Base-by-base conservation (phyloP, 2,888 invertebrate species). In the Agrotis clavis region DNA sequence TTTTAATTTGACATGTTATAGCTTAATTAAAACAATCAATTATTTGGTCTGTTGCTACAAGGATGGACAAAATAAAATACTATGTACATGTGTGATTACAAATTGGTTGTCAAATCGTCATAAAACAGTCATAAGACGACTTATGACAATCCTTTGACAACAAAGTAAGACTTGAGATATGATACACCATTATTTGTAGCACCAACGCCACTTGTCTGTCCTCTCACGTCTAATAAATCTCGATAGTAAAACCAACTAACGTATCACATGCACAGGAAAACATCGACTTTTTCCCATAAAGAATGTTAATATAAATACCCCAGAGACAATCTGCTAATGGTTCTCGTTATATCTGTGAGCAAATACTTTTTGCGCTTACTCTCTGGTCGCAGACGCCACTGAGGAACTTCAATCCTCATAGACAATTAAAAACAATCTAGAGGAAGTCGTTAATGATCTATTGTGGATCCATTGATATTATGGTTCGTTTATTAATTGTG, bases 241-340 rank as follows among this genome's bases (percentile, higher is more conserved):
- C 30, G 30, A 56, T 74, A 65, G 67, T 72, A 72, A 76, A 77
- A 82, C 74, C 41, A 83, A 74, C 66, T 60, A 72, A 84, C 71
- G 67, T 69, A 71, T 81, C 80, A 67, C 71, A 78, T 50, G 77
- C 35, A 74, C 69, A 81, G 72, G 83, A 69, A 82, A 54, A 69
- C 71, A 69, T 64, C 71, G 65, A 75, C 67, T 85, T 84, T 85
- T 85, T 81, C 64, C 66, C 30, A 45, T 57, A 53, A 48, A 83
- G 81, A 86, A 85, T 84, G 79, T 73, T 84, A 86, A 84, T 84
- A 77, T 77, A 83, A 86, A 84, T 83, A 79, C 79, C 70, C 47
- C 67, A 72, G 71, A 74, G 73, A 80, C 85, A 84, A 83, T 86
- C 84, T 82, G 79, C 84, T 86, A 86, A 84, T 84, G 85, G 81